Evolutionary conservation across 2,888 invertebrate species (phyloP).

Genomic region (Thalpophila matura): DNA sequence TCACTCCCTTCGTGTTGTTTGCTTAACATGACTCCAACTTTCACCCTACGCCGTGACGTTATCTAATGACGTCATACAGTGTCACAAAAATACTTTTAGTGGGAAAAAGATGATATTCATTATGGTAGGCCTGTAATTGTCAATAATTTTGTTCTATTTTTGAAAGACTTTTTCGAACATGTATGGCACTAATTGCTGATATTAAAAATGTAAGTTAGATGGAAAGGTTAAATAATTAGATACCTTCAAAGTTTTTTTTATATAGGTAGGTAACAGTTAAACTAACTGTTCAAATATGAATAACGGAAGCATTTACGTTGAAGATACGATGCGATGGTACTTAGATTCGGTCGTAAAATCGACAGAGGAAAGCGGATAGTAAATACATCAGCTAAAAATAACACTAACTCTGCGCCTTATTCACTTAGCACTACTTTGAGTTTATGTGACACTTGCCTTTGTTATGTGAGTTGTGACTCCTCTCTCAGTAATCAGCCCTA

Average conservation of each 20-base stretch:
- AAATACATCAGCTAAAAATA: conserved; percentile 44
- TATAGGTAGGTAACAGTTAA: not conserved
- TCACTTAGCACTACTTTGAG: conserved; percentile 54
- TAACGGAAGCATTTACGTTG: conserved; percentile 8
- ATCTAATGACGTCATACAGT: conserved; percentile 24
- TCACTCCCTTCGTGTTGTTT: conserved; percentile 42
- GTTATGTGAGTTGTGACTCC: conserved; percentile 45
- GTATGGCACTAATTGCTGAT: conserved; percentile 24
- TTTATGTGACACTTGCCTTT: conserved; percentile 53
- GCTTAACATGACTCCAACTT: conserved; percentile 36
- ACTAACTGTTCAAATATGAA: not conserved
- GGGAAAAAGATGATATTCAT: conserved; percentile 22
- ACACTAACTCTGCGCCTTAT: conserved; percentile 46
- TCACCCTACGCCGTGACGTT: conserved; percentile 42
- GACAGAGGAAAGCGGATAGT: conserved; percentile 32
- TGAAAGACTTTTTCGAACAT: conserved; percentile 16
- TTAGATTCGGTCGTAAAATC: conserved; percentile 37
- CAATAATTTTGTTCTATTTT: conserved; percentile 42
- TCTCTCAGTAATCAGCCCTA: conserved; percentile 43
- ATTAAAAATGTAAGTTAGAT: conserved; percentile 11
- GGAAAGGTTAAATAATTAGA: conserved; percentile 9
- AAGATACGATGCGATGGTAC: not conserved
- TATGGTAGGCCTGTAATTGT: conserved; percentile 5
- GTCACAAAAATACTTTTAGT: conserved; percentile 46
- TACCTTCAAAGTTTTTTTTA: not conserved